A percentile compares a stretch with the other conserved stretches of the same genome.
These are phyloP conservation scores for Achroia grisella DNA, from an alignment of 1,140 invertebrate genomes.

Conservation along the genomic window DNA sequence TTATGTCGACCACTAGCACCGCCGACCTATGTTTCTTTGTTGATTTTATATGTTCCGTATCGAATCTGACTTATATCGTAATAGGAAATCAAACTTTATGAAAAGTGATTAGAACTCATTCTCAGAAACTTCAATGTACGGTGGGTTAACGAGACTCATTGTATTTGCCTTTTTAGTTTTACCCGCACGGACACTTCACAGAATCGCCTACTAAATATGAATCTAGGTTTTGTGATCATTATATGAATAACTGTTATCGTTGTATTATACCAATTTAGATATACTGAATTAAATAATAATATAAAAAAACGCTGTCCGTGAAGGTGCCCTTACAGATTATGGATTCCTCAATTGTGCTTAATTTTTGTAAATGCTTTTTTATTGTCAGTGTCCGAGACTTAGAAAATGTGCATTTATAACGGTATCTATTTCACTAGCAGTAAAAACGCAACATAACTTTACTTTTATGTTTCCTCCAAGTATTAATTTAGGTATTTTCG, in stretches of 20 bases:
- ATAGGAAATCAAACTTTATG: conserved; percentile 16
- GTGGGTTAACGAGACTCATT: neutral
- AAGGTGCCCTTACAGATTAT: no score
- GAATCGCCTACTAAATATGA: no score
- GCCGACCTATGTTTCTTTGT: conserved; percentile 12
- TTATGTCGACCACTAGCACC: conserved; percentile 18
- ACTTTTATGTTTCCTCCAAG: conserved; percentile 5
- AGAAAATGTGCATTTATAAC: conserved; percentile 53
- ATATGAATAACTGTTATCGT: no score
- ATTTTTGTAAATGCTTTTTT: conserved; percentile 17
- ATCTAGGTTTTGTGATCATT: no score
- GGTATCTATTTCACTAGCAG: conserved; percentile 37
- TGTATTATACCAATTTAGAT: no score
- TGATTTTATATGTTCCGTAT: neutral
- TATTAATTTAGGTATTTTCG: no score
- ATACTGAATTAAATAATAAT: conserved; percentile 1
- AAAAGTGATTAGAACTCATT: conserved; percentile 1
- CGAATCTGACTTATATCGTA: conserved; percentile 9
- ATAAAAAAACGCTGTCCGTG: no score
- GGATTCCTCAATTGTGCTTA: conserved; percentile 20
- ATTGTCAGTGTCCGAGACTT: conserved; percentile 46
- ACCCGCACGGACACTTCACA: no score
- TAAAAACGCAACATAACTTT: conserved; percentile 27
- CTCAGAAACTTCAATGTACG: neutral
- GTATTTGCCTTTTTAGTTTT: conserved; percentile 6